Percentiles rank a stretch among this genome's conserved stretches.
Evolutionary conservation across 1,140 invertebrate species (phyloP).

Genomic region (Calosoma granatense): DNA sequence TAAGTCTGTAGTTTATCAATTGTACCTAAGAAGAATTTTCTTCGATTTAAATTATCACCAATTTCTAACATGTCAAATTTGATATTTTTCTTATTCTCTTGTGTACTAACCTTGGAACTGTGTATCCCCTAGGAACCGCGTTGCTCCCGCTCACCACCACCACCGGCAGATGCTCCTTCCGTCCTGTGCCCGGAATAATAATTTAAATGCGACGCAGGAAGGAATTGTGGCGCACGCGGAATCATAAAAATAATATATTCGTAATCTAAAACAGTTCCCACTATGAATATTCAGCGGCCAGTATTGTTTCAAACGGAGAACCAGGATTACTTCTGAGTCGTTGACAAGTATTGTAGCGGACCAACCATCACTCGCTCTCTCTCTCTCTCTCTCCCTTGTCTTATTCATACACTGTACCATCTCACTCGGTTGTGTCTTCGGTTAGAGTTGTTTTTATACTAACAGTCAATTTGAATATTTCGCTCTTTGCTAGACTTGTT

Average conservation of each 20-base stretch:
- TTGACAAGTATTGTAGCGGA: conserved; percentile 4
- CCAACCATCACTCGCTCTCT: not conserved
- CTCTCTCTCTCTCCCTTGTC: too few relatives aligned
- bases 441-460: conserved; percentile 4
- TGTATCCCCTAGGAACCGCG: not conserved
- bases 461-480: conserved; percentile 7
- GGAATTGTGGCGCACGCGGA: conserved; percentile 6
- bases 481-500: not conserved
- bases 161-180: conserved; percentile 1
- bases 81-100: too few relatives aligned
- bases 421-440: not conserved
- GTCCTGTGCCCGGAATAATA: not conserved
- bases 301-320: not conserved
- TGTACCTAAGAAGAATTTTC: too few relatives aligned
- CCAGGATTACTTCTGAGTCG: not conserved
- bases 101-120: too few relatives aligned
- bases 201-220: conserved; percentile 8
- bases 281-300: not conserved
- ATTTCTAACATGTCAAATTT: too few relatives aligned
- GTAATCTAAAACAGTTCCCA: conserved; percentile 7
- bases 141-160: not conserved
- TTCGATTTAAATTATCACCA: too few relatives aligned
- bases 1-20: too few relatives aligned
- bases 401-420: too few relatives aligned
- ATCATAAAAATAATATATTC: conserved; percentile 9